phyloP scores from a whole-genome alignment of 2,888 invertebrate genomes.

The Hyposoter dolosus region DNA sequence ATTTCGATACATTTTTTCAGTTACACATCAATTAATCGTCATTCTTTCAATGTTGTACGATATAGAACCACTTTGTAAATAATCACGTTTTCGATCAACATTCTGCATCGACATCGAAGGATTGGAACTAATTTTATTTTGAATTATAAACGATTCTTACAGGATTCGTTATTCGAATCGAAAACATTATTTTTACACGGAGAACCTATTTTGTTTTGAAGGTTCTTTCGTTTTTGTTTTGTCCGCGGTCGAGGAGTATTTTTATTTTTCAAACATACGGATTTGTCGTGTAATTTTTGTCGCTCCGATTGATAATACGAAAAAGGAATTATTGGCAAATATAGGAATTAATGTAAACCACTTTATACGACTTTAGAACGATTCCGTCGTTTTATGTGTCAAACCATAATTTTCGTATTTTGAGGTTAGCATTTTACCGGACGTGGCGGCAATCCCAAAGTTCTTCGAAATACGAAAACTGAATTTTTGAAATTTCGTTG shows the following conservation, averaged over 20 bases:
- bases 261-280: not conserved
- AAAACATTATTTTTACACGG: not conserved
- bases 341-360: conserved; percentile 22
- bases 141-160: not conserved
- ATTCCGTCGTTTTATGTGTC: conserved; percentile 4
- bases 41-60: conserved; percentile 7
- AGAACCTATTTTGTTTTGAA: not conserved
- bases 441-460: conserved; percentile 35
- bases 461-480: not conserved
- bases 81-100: conserved; percentile 14
- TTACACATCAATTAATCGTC: not conserved
- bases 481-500: not conserved
- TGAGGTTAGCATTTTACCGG: conserved; percentile 43
- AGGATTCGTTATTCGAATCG: not conserved
- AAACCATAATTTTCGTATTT: conserved; percentile 19
- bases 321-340: conserved; percentile 18
- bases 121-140: not conserved
- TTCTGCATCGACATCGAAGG: not conserved
- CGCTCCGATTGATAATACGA: not conserved
- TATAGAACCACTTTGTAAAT: not conserved
- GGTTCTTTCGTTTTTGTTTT: not conserved
- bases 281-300: not conserved
- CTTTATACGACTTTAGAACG: not conserved
- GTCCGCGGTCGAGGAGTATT: not conserved
- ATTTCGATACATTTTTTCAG: conserved; percentile 5